These are phyloP conservation scores for Oikopleura albicans DNA, from an alignment of 23 tunicate species.

Conservation along the genomic window DNA sequence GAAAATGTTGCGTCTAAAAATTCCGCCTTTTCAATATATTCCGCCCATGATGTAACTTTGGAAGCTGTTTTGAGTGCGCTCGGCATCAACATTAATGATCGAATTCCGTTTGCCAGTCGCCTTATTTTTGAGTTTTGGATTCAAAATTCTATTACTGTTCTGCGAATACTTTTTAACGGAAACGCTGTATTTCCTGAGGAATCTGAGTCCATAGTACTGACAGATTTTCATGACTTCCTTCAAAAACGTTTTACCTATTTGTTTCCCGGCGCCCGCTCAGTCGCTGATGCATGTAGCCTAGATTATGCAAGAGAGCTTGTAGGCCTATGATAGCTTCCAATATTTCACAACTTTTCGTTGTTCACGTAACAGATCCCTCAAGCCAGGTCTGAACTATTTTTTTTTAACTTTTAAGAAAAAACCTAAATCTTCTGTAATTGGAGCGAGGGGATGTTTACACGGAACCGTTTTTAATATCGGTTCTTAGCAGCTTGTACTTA, in stretches of 20 bases:
- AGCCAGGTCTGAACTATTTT: no score
- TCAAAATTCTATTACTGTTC: background rate
- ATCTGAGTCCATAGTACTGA: background rate
- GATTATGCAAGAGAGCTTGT: no score
- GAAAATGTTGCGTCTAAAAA: background rate
- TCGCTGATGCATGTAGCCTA: background rate
- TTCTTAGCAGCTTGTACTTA: no score
- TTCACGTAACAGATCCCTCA: no score
- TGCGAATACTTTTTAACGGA: background rate
- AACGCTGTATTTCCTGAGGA: background rate
- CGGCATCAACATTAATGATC: background rate
- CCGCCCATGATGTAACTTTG: background rate
- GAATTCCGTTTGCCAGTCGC: background rate
- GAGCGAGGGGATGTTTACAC: no score
- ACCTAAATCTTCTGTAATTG: no score
- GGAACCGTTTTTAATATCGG: no score
- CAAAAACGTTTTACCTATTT: background rate
- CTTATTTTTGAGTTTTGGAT: background rate
- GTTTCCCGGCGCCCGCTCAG: background rate
- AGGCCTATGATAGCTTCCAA: no score
- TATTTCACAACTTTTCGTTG: no score
- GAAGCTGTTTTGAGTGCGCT: background rate
- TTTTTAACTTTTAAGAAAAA: no score
- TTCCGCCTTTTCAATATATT: background rate
- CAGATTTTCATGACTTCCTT: background rate